Base-by-base conservation (phyloP, 2,797 vertebrate species). In the Pteronotus mesoamericanus region DNA sequence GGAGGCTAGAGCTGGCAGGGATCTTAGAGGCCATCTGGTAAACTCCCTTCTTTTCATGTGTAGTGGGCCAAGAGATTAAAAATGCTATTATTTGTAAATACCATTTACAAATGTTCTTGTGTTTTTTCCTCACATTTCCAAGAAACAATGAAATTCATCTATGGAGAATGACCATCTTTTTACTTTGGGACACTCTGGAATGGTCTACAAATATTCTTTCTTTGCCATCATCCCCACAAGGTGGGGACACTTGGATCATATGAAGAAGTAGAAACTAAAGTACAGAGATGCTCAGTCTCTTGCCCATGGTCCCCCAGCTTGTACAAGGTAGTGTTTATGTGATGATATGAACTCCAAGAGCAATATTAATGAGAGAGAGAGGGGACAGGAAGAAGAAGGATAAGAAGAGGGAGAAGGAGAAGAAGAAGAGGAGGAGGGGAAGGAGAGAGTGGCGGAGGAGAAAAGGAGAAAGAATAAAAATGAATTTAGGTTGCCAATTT, bases 11-110 rank as follows among this genome's bases (percentile, higher is more conserved):
- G 42, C 51, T 96, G 86, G 97, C 86, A 95, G 61, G 92, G 42
- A n/a, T 89, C 77, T 95, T 4, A 46, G 37, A 94, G 71, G 32
- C 92, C 87, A 96, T 96, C 87, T 96, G 97, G 92, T 96, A 10
- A 34, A 79, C 57, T 7, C 84, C 37, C 42, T 16, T 93, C 34
- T 93, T 95, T 95, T 92, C 66, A 42, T 9, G 8, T 14, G 37
- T 53, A 16, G 32, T 72, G 42, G 71, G 66, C 91, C 91, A 97
- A 93, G 66, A 86, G 69, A 90, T 48, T 39, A 86, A 85, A 87
- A 97, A 85, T n/a, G 32, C 19, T 69, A 39, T n/a, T 55, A 16
- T 55, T 37, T 79, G 5, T 75, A 77, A 94, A 96, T n/a, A 96
- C n/a, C 55, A 16, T 55, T 37, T 79, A 5, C 75, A 77, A 94